Conservation (phyloP, 2,113 vertebrate species). For the Caretta caretta region DNA sequence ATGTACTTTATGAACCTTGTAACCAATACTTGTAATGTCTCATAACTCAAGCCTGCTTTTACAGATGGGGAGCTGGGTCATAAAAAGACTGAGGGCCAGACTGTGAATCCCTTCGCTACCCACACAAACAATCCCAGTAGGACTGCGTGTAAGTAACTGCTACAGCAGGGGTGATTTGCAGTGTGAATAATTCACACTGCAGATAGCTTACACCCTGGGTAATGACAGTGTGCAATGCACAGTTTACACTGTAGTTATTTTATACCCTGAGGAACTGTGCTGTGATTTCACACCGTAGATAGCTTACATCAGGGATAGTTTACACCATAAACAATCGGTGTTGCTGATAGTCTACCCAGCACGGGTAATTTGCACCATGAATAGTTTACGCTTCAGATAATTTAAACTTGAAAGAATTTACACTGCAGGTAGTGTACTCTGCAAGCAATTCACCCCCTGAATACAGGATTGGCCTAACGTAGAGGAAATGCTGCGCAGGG, state of each 20-base stretch:
- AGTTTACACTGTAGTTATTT: not conserved
- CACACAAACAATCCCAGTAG: not conserved
- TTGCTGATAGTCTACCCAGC: not conserved
- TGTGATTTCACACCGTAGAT: fast-evolving
- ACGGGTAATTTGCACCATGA: fast-evolving
- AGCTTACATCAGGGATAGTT: not conserved
- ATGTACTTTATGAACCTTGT: no score
- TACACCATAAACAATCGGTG: fast-evolving
- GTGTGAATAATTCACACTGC: not conserved
- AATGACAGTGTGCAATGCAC: not conserved
- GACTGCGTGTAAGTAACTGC: fast-evolving
- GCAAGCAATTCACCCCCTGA: not conserved
- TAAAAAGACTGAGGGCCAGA: fast-evolving
- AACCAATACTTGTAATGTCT: no score
- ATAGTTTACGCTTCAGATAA: not conserved
- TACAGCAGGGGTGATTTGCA: not conserved
- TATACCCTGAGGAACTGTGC: fast-evolving
- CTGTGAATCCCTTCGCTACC: not conserved
- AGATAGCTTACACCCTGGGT: not conserved
- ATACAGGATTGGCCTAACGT: not conserved
- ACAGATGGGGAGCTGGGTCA: not conserved
- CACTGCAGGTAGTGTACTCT: not conserved
- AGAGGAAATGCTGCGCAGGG: fast-evolving
- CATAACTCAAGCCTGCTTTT: not conserved
- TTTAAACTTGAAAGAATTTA: not conserved